Evolutionary conservation across 2,888 invertebrate genomes (phyloP).

Genomic region (Epinotia demarniana): DNA sequence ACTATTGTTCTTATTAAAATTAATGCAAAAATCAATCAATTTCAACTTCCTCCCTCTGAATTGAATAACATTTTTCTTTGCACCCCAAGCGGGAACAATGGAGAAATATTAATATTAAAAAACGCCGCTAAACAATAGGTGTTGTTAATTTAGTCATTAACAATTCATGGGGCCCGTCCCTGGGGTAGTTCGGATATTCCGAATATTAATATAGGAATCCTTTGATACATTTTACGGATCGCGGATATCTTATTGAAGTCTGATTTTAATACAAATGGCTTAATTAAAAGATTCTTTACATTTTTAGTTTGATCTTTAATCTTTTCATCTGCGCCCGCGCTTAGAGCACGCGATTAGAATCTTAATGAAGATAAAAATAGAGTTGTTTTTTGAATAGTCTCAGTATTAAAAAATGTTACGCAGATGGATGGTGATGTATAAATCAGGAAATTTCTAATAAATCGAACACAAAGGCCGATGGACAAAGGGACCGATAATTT

Average conservation of each 20-base stretch:
- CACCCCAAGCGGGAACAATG: constrained; percentile 69
- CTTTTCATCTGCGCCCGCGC: constrained; percentile 11
- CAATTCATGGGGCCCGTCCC: constrained; percentile 72
- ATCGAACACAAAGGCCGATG: constrained; percentile 55
- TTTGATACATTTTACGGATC: constrained; percentile 55
- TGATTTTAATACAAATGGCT: constrained; percentile 44
- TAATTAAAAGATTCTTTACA: constrained; percentile 38
- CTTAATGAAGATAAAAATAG: constrained; percentile 29
- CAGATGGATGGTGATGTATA: constrained; percentile 50
- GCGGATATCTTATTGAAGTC: constrained; percentile 47
- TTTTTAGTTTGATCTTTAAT: constrained; percentile 38
- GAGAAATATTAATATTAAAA: constrained; percentile 82
- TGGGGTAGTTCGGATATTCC: constrained; percentile 55
- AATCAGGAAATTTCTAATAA: constrained; percentile 56
- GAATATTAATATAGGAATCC: constrained; percentile 58
- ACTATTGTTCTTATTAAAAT: constrained; percentile 82
- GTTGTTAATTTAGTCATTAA: constrained; percentile 84
- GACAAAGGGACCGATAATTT: constrained; percentile 77
- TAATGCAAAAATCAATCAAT: constrained; percentile 84
- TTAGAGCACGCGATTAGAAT: constrained; percentile 20
- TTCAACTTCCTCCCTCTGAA: constrained; percentile 60
- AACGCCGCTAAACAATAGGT: constrained; percentile 79
- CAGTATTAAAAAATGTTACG: neutral
- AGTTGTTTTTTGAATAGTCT: constrained; percentile 8
- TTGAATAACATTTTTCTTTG: constrained; percentile 61